Base-by-base conservation (phyloP, 2,797 vertebrate genomes). In the Heteromormyrus szaboi region DNA sequence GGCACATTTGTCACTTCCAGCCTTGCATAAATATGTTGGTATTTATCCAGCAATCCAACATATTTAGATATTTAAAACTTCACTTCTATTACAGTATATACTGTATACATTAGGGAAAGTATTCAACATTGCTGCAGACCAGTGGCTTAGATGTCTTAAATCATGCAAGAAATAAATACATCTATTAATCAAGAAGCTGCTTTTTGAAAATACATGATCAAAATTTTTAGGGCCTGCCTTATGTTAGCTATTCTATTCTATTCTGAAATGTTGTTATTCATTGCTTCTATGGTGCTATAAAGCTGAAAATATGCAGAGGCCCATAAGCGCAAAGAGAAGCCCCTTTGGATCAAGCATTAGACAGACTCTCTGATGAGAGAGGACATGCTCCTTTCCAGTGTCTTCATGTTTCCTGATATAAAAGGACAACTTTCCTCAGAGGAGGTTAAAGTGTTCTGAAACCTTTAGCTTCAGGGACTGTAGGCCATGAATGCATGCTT, bases 351-450 rank as follows among this genome's bases (percentile, higher is more conserved):
- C 65, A 37, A 37, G 14, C 50, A 1, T 11, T 41, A 33, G 65
- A 2, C 37, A 44, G 50, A 22, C 37, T 44, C 72, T 2, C 51
- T 83, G 51, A 84, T 62, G 51, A 84, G 33, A 59, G 76, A 41
- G 11, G 33, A 22, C 29, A 51, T n/a, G 2, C 33, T 8, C 37
- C 50, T 46, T 6, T 62, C 88, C 2, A 41, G 17, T 41, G 51
- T 33, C 37, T 29, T 11, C 50, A 6, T 56, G 51, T 53, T 62
- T 48, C 53, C 33, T 46, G 33, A 84, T 88, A 33, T 88, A 7
- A 81, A 88, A 88, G 72, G 72, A 51, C 87, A 88, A 44, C 29
- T 33, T 54, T 83, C 29, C 68, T 56, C 68, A 9, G 19, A 56
- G 53, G 53, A 37, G 48, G 4, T 56, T 29, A 44, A n/a, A 44